Base-by-base conservation (phyloP, 2,797 vertebrate species). In the Melanotaenia parkinsoni region DNA sequence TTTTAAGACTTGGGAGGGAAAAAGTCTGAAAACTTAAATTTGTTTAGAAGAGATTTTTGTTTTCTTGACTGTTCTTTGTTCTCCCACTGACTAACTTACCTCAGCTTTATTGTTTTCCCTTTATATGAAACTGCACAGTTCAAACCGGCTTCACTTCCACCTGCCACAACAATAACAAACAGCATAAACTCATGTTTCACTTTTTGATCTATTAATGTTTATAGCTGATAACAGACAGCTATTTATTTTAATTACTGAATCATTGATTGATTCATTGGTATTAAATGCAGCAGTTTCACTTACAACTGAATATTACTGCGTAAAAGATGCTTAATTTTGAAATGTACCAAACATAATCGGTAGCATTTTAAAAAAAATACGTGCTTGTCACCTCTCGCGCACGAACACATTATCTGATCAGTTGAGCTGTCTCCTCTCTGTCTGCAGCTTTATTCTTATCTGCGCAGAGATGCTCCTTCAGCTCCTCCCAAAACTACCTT, bases 361-460 rank as follows among this genome's bases (percentile, higher is more conserved):
- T 30, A 56, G 12, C 26, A 56, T 5, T 56, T 7, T 1, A 56
- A 56, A 51, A 24, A 38, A 40, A 14, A 13, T 0, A 12, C 51
- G 24, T 7, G 24, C 24, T 43, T 11, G 40, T 20, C 37, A 22
- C n/a, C 6, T n/a, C 43, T 45, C 1, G 63, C 59, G 50, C 26
- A 40, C 74, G 70, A 57, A 59, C 73, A 68, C 67, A 62, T 77
- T 81, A 81, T 87, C 91, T 92, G 91, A 94, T 94, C 86, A 83
- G 30, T 66, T 76, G 81, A 22, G 47, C 47, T 50, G 94, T 93
- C 95, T 95, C 94, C 93, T 93, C 90, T 93, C 87, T 93, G 94
- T 95, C 94, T 95, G 72, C 91, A 88, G 79, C 77, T 86, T 78
- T 78, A 59, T 40, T 40, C 86, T 94, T 94, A 94, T 95, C 94